phyloP scores from a whole-genome alignment of 2,888 invertebrate species.

The Agrotis ipsilon region DNA sequence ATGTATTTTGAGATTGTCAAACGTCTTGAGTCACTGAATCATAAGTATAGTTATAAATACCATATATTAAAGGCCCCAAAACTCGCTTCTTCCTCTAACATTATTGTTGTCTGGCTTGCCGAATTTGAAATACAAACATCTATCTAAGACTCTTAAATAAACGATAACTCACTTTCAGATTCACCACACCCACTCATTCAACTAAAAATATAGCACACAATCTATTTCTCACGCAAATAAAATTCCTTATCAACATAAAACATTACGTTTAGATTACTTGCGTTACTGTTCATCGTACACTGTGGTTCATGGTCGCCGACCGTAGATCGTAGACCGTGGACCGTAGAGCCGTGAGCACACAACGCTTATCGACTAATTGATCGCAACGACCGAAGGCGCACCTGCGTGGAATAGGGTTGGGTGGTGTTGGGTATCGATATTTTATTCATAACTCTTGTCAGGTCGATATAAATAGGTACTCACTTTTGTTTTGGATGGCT shows the following conservation, averaged over 20 bases:
- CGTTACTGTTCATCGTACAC: conserved; percentile 32
- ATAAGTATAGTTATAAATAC: too few relatives aligned
- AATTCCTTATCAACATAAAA: conserved; percentile 44
- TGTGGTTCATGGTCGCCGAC: conserved; percentile 54
- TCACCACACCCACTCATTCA: background rate
- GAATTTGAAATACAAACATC: too few relatives aligned
- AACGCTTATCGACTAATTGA: conserved; percentile 84
- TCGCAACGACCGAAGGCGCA: conserved; percentile 74
- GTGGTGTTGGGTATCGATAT: conserved; percentile 12
- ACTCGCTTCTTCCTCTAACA: too few relatives aligned
- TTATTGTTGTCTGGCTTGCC: too few relatives aligned
- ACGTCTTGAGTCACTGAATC: too few relatives aligned
- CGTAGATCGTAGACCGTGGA: conserved; percentile 38
- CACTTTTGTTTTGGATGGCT: background rate
- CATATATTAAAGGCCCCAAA: too few relatives aligned
- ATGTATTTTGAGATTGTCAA: too few relatives aligned
- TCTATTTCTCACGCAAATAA: conserved; percentile 47
- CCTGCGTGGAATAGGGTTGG: conserved; percentile 69
- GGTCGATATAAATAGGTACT: too few relatives aligned
- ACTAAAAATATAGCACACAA: conserved; percentile 16
- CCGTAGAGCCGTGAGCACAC: conserved; percentile 58
- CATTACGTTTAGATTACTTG: conserved; percentile 44
- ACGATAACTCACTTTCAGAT: conserved; percentile 5
- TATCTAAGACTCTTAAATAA: conserved; percentile 10
- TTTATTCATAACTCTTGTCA: too few relatives aligned